Evolutionary conservation across 2,888 invertebrate species (phyloP).

Genomic region (Octonoba sinensis): DNA sequence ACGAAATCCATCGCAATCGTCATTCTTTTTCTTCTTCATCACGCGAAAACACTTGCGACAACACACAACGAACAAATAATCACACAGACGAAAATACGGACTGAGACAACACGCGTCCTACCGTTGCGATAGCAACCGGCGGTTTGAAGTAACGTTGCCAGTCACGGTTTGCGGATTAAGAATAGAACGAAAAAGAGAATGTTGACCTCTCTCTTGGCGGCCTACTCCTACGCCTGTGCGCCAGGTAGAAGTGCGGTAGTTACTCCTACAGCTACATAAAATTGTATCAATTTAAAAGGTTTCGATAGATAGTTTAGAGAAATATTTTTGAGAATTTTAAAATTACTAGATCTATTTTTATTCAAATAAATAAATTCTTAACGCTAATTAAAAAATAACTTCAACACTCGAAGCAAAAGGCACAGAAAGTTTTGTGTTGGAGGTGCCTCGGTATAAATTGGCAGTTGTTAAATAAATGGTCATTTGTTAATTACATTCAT

Average conservation of each 20-base stretch:
- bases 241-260: neutral
- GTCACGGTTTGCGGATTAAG: constrained; percentile 17
- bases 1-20: constrained; percentile 53
- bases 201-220: constrained; percentile 51
- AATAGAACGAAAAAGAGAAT: constrained; percentile 22
- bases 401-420: no score
- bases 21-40: constrained; percentile 46
- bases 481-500: no score
- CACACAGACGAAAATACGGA: constrained; percentile 4
- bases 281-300: no score
- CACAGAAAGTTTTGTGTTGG: no score
- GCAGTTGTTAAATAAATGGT: no score
- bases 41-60: constrained; percentile 19
- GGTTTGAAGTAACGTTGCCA: constrained; percentile 4
- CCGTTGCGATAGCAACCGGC: constrained; percentile 28
- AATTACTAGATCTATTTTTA: no score
- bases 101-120: constrained; percentile 31
- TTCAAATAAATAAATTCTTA: no score
- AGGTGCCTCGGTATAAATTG: no score
- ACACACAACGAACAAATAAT: neutral
- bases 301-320: no score
- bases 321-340: no score
- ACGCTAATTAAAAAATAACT: no score
- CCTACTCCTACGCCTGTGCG: constrained; percentile 35
- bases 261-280: neutral